Conservation (phyloP, 2,797 vertebrate species). For the Alexandromys oeconomus region DNA sequence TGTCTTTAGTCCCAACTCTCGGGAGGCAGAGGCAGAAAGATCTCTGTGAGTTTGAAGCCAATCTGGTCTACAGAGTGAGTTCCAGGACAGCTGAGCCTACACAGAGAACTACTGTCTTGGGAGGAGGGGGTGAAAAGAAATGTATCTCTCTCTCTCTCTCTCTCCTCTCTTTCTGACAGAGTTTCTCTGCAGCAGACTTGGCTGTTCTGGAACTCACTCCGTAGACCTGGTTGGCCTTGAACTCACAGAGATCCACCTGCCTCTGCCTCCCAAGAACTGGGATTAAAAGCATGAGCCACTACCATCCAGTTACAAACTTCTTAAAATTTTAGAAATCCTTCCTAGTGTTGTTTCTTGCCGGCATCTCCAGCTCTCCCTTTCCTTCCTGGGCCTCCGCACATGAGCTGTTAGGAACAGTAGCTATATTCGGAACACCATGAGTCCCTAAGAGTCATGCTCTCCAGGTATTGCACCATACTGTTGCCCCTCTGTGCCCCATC, state of each 20-base stretch:
- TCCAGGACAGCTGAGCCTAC: not conserved
- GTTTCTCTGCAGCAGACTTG: not conserved
- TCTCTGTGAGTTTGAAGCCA: no score
- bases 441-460: not conserved
- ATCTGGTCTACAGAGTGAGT: no score
- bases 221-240: not conserved
- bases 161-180: no score
- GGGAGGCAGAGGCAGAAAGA: no score
- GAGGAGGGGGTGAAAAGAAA: not conserved
- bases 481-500: no score
- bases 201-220: not conserved
- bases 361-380: not conserved
- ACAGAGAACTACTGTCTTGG: not conserved
- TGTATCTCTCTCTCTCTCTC: no score
- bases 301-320: not conserved
- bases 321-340: not conserved
- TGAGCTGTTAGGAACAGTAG: not conserved
- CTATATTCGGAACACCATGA: not conserved
- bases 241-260: not conserved
- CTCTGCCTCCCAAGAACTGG: not conserved
- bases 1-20: not conserved
- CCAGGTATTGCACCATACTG: rapidly evolving
- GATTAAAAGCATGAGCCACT: not conserved
- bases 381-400: not conserved
- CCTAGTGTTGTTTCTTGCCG: not conserved